These are phyloP conservation scores for Drosophila santomea DNA, from an alignment of 1,140 invertebrate genomes.

Conservation along the genomic window DNA sequence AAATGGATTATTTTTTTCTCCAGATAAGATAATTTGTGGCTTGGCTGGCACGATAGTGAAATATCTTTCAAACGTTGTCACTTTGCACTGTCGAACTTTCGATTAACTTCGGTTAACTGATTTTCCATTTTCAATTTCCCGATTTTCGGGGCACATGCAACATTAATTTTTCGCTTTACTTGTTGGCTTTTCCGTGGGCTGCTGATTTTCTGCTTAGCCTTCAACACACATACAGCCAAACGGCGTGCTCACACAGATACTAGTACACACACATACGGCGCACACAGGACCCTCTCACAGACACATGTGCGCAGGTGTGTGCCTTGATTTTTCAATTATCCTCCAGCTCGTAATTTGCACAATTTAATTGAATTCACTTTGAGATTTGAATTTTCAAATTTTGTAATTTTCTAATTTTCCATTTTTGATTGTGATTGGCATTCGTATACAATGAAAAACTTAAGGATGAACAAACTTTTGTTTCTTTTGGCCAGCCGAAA, in stretches of 20 bases:
- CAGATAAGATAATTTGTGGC: conserved; percentile 27
- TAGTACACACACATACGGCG: conserved; percentile 3
- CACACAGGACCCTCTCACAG: conserved; percentile 41
- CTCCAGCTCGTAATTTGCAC: conserved; percentile 50
- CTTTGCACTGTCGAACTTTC: conserved; percentile 2
- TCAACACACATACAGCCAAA: conserved; percentile 67
- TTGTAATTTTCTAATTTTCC: conserved; percentile 7
- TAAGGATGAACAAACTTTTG: conserved; percentile 45
- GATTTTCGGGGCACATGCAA: conserved; percentile 31
- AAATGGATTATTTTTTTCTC: conserved; percentile 8
- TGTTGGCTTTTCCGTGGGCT: conserved; percentile 69
- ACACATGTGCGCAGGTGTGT: conserved; percentile 79
- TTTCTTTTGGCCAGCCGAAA: conserved; percentile 52
- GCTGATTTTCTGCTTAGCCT: conserved; percentile 57
- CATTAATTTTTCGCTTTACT: conserved; percentile 54
- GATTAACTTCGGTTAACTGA: conserved; percentile 5
- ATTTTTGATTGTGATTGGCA: conserved; percentile 4
- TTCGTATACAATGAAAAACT: conserved; percentile 14
- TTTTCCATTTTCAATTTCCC: conserved; percentile 32
- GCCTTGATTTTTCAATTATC: conserved; percentile 70
- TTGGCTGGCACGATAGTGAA: not conserved
- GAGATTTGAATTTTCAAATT: not conserved
- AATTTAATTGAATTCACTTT: conserved; percentile 55
- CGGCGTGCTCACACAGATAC: conserved; percentile 21
- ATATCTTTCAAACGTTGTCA: conserved; percentile 5